Base-by-base conservation (phyloP, 1,140 invertebrate species). In the Cydia amplana region DNA sequence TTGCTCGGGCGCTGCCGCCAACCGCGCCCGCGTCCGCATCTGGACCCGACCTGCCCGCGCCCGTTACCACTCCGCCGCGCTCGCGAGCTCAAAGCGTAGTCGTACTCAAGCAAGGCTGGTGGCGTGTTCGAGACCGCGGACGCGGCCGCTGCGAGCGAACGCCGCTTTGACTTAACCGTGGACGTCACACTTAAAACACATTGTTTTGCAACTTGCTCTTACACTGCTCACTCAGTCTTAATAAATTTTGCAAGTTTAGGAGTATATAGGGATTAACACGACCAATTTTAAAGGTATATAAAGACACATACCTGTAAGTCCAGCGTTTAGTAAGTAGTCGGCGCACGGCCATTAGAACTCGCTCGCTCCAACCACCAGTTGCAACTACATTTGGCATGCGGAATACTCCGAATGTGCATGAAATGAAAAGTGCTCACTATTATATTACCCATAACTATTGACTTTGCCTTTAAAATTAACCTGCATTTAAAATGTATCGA, bases 1-100 rank as follows among this genome's bases (percentile, higher is more conserved):
- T 84, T 82, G 83, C 84, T 67, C 83, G 85, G 83, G 76, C 82
- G 79, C 76, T 73, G 78, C 80, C 76, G 75, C 75, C 72, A 43
- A 80, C 25, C 23, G 25, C 63, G 64, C 10, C 28, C 46, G 75
- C 51, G 9, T 70, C 20, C 74, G 14, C 23, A 12, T 14, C 20
- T 6, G 51, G 14, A 12, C 4, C 70, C 7, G 51, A 46, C 28
- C 49, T n/a, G 49, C 49, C 49, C 49, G n/a, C 51, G 51, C 16
- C 70, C n/a, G 25, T 40, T 16, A 18, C 46, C 55, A 14, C 70
- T 4, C 65, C 23, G 60, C 65, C n/a, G 14, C 64, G 23, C 64
- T 5, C 12, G 64, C 64, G 55, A 36, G 6, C 49, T 51, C 49
- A 16, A 18, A 6, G 51, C 5, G n/a, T n/a, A 51, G 51, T 10